A percentile compares a stretch with the other conserved stretches of the same genome.
Evolutionary conservation across 2,888 invertebrate genomes (phyloP).

Genomic region (Selenia dentaria): DNA sequence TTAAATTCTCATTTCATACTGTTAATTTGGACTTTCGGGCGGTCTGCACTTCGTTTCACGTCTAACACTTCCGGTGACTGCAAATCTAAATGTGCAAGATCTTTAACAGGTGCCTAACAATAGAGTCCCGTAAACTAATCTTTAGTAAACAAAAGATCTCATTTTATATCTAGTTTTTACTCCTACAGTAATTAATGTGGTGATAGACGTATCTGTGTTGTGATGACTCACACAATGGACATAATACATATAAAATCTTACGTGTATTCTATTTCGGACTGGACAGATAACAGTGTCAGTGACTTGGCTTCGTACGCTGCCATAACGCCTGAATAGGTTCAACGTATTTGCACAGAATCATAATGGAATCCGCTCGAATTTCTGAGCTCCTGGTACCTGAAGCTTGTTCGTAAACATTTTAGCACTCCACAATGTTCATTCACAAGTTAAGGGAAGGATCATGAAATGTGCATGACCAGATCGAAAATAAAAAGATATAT

Average conservation of each 20-base stretch:
- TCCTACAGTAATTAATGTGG: constrained; percentile 16
- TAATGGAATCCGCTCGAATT: constrained; percentile 17
- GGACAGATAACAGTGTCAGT: constrained; percentile 49
- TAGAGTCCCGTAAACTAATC: constrained; percentile 23
- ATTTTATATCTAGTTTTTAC: constrained; percentile 8
- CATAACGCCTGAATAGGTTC: constrained; percentile 20
- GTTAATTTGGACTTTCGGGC: constrained; percentile 20
- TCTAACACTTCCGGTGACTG: constrained; percentile 12
- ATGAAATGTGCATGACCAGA: too few relatives aligned
- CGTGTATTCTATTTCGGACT: constrained; percentile 50
- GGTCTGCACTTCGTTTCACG: constrained; percentile 26
- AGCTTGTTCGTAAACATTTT: constrained; percentile 28
- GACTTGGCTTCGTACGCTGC: constrained; percentile 33
- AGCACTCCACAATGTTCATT: background rate
- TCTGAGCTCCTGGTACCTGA: constrained; percentile 29
- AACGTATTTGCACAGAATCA: constrained; percentile 25
- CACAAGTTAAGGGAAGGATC: too few relatives aligned
- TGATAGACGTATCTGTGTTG: constrained; percentile 19
- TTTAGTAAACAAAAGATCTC: constrained; percentile 15
- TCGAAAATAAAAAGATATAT: too few relatives aligned
- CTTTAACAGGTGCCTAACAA: constrained; percentile 22
- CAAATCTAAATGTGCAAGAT: constrained; percentile 14
- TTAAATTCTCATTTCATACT: constrained; percentile 20
- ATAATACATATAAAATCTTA: constrained; percentile 37
- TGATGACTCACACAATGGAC: constrained; percentile 42